Evolutionary conservation across 1,140 invertebrate genomes (phyloP), one percentile per base, ranked within the genome.

Genomic region (Aphis gossypii): DNA sequence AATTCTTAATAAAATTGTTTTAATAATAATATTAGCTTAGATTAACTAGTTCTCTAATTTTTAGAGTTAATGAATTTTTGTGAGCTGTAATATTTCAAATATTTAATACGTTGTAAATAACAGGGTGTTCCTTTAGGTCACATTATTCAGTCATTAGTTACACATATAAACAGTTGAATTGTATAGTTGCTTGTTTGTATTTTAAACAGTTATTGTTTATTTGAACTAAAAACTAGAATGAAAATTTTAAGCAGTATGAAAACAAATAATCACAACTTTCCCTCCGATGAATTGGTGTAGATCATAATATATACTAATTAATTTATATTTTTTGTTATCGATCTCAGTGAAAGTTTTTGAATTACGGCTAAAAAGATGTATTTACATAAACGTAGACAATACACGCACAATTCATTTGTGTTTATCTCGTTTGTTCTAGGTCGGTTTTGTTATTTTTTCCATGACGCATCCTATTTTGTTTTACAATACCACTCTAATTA

Each of bases 401-500:
- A 38, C n/a, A 44, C 20, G n/a, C 25, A 44, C 38, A 68, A 68
- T 68, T 44, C 38, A 56, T 68, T 90, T 90, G 56, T 90, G 30
- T 44, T 30, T 21, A 68, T 90, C 89, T 68, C 20, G 38, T 90
- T 90, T 90, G 38, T 90, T 90, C 54, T 68, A 68, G 89, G 56
- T 90, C 18, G 89, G 54, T 60, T 90, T 90, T 90, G 88, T 90
- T 90, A 68, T 54, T 54, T 11, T 89, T 38, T 56, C 54, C 5
- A 68, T 41, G n/a, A 68, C 25, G 25, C 54, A 90, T 90, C 54
- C 54, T 46, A n/a, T 90, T 90, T 56, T n/a, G 30, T 68, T 90
- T 60, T n/a, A 90, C 89, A 90, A 90, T 68, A 44, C 56, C 14
- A 90, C 54, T 90, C 38, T 90, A 90, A 90, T 90, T 90, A 90